Base-by-base conservation (phyloP, 2,113 vertebrate species). In the Takifugu bimaculatus region DNA sequence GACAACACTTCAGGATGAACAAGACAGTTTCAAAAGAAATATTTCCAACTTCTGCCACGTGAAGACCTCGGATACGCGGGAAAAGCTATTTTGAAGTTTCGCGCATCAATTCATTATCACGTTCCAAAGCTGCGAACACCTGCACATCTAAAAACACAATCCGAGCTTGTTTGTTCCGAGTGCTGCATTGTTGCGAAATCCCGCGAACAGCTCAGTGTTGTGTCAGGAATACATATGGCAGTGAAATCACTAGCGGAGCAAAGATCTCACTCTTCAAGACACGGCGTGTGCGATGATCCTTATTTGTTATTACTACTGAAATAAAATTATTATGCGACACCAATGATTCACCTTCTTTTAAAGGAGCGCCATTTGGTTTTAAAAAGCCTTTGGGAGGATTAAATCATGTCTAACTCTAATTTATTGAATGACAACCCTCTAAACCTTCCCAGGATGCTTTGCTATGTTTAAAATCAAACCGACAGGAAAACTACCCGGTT, bases 91-190 rank as follows among this genome's bases (percentile, higher is more conserved):
- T 58, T 75, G 50, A 83, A 66, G 59, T 66, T 65, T 25, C 57
- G 35, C 50, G 50, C 72, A 73, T 74, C 54, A 70, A 70, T 72
- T 85, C 68, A 81, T 90, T 85, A 85, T 75, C 81, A 77, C 79
- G 2, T 82, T 65, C 11, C 51, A 56, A 82, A 80, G 60, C 61
- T 71, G 77, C 39, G 69, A 88, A 88, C 77, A 84, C 87, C 80
- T 84, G 81, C 72, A 64, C 43, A 54, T 50, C 64, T 57, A 47
- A 83, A 72, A 83, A 72, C 59, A 56, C 68, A 57, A 48, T 60
- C 13, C 13, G 28, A 47, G 50, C 45, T 73, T 69, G 26, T 65
- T 57, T 67, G 55, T 47, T 26, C 27, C 2, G 5, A 51, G 5
- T 26, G 10, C 13, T 13, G 59, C 61, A 55, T 77, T 74, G 71